A percentile compares a stretch with the other conserved stretches of the same genome.
Conservation (phyloP, 2,113 vertebrate genomes). For the Ptychochromis oligacanthus region DNA sequence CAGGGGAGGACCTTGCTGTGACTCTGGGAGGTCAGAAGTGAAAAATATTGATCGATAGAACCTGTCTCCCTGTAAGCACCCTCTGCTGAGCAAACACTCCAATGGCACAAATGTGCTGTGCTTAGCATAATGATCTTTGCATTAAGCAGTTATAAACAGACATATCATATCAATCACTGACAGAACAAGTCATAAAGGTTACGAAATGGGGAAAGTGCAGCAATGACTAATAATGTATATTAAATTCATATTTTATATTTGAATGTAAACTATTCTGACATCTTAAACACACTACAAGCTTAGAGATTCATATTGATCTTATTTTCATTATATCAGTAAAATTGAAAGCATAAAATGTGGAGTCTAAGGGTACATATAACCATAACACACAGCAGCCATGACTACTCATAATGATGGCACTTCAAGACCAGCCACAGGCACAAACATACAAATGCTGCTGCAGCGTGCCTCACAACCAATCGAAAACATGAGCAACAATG, state of each 20-base stretch:
- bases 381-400: background rate
- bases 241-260: background rate
- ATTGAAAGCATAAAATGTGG: background rate
- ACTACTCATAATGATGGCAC: background rate
- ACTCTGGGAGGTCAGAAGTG: conserved; percentile 61
- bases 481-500: background rate
- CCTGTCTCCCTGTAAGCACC: conserved; percentile 16
- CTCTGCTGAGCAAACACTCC: conserved; percentile 60
- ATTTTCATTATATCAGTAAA: background rate
- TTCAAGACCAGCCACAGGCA: background rate
- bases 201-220: background rate
- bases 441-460: accelerated
- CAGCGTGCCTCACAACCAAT: background rate
- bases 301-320: accelerated
- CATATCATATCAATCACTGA: background rate
- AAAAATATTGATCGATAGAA: conserved; percentile 57
- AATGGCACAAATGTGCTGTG: conserved; percentile 10
- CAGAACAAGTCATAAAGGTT: background rate
- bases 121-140: background rate
- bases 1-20: conserved; percentile 54
- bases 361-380: background rate
- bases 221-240: background rate
- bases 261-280: background rate
- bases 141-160: background rate
- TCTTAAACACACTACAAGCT: background rate